phyloP scores from a whole-genome alignment of 2,888 invertebrate species.

The Habroteleia sp. region DNA sequence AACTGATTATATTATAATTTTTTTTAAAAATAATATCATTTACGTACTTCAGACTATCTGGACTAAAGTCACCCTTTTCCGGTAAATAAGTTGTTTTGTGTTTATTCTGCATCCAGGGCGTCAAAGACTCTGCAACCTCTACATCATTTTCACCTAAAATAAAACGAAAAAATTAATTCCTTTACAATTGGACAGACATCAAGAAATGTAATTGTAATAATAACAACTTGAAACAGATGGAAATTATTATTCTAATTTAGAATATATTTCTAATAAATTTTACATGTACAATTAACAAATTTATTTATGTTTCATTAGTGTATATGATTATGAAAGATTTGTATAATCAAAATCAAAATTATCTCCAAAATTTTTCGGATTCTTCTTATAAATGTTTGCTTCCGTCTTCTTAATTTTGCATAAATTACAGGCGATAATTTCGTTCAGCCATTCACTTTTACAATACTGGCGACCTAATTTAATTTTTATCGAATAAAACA shows the following conservation, averaged over 20 bases:
- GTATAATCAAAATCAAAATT: constrained; percentile 22
- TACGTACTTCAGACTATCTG: constrained; percentile 70
- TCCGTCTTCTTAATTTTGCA: constrained; percentile 1
- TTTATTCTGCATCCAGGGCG: constrained; percentile 74
- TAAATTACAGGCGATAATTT: constrained; percentile 35
- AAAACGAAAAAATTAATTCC: neutral
- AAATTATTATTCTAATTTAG: constrained; percentile 4
- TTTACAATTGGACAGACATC: neutral
- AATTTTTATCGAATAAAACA: constrained; percentile 20
- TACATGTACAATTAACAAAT: neutral
- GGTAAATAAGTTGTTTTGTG: constrained; percentile 69
- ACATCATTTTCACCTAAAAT: constrained; percentile 86
- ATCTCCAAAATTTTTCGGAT: neutral
- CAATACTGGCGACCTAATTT: constrained; percentile 32
- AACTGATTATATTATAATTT: too few relatives aligned
- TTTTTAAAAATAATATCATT: constrained; percentile 1
- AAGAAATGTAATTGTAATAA: neutral
- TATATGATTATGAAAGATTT: constrained; percentile 6
- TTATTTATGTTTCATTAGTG: neutral
- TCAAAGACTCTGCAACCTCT: constrained; percentile 83
- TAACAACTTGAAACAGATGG: neutral
- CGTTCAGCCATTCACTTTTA: constrained; percentile 35
- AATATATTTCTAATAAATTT: neutral
- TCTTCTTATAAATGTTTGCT: neutral
- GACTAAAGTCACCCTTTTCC: constrained; percentile 65